Evolutionary conservation across 2,888 invertebrate genomes (phyloP).

Genomic region (Tubulanus polymorphus): DNA sequence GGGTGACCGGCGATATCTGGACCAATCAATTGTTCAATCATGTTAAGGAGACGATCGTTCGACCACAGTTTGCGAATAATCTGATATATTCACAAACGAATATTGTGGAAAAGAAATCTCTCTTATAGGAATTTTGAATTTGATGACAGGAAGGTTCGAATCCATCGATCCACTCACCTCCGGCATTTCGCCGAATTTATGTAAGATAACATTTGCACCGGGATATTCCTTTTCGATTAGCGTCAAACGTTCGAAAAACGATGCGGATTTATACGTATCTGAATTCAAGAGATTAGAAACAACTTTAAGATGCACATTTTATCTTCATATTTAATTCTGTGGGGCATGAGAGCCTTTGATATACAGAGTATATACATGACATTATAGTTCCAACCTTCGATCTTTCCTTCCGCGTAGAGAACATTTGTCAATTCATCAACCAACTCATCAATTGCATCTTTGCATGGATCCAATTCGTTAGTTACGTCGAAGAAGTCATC

Average conservation of each 20-base stretch:
- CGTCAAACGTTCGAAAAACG: slow-evolving; percentile 40
- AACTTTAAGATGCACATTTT: too few species aligned
- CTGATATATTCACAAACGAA: slow-evolving; percentile 14
- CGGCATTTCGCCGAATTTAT: background rate
- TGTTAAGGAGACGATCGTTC: slow-evolving; percentile 32
- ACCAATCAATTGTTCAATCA: slow-evolving; percentile 37
- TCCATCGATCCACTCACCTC: background rate
- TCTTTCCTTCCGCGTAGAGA: slow-evolving; percentile 38
- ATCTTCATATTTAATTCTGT: too few species aligned
- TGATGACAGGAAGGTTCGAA: too few species aligned
- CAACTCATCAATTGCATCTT: slow-evolving; percentile 29
- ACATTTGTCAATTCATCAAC: slow-evolving; percentile 39
- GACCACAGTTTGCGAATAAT: slow-evolving; percentile 30
- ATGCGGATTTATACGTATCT: slow-evolving; percentile 39
- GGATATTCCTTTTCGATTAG: slow-evolving; percentile 42
- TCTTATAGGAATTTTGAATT: too few species aligned
- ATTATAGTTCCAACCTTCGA: slow-evolving; percentile 29
- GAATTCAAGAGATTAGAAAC: too few species aligned
- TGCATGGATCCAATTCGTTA: slow-evolving; percentile 32
- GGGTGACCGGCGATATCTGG: slow-evolving; percentile 39
- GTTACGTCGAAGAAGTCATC: slow-evolving; percentile 17
- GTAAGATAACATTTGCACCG: slow-evolving; percentile 25
- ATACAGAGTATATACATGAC: background rate
- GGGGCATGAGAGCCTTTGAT: too few species aligned
- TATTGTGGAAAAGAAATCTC: too few species aligned